A percentile compares a stretch with the other conserved stretches of the same genome.
phyloP scores from a whole-genome alignment of 2,888 invertebrate species.

The Apantesis nais region DNA sequence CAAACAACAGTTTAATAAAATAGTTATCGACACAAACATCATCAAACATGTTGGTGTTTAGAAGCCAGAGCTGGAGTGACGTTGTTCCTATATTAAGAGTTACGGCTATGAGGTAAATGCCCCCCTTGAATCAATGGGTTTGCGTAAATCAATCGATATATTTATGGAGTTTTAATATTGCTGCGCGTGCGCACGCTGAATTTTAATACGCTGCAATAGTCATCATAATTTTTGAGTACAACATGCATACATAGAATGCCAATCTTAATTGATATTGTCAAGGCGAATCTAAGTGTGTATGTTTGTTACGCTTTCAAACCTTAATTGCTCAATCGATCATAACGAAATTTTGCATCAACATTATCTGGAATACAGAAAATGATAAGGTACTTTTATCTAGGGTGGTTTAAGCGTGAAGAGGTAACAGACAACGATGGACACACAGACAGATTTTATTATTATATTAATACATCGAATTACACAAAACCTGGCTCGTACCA shows the following conservation, averaged over 20 bases:
- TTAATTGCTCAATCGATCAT: background rate
- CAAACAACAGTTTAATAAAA: slow-evolving; percentile 5
- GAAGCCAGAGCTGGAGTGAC: slow-evolving; percentile 5
- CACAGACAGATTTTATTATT: no score
- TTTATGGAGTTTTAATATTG: slow-evolving; percentile 8
- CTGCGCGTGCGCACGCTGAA: slow-evolving; percentile 1
- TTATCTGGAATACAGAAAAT: no score
- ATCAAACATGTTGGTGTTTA: background rate
- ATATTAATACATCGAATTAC: no score
- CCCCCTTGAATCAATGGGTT: slow-evolving; percentile 14
- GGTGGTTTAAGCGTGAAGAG: no score
- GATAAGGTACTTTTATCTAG: background rate
- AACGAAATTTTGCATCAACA: no score
- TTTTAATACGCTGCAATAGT: background rate
- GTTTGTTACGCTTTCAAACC: background rate
- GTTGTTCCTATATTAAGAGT: slow-evolving; percentile 10
- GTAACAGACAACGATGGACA: no score
- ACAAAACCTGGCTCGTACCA: no score
- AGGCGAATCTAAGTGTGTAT: background rate
- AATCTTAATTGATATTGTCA: background rate
- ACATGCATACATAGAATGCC: background rate
- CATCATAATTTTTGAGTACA: background rate
- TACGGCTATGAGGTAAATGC: slow-evolving; percentile 13
- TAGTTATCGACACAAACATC: slow-evolving; percentile 8
- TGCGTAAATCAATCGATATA: slow-evolving; percentile 15